These are phyloP conservation scores for Eutrigla gurnardus DNA, from an alignment of 2,797 vertebrate genomes.

Conservation along the genomic window DNA sequence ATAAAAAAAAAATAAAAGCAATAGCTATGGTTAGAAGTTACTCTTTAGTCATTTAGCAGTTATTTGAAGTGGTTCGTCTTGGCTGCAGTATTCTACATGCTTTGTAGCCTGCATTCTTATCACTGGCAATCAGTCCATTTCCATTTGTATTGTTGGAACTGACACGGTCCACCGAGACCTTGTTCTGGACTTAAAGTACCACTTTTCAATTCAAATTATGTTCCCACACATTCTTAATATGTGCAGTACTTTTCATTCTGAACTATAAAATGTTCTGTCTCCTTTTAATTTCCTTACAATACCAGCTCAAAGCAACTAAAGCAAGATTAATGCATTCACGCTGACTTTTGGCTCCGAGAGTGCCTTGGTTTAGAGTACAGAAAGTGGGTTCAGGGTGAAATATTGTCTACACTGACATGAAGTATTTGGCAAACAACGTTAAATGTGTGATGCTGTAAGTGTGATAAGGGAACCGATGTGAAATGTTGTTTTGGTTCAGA, in stretches of 20 bases:
- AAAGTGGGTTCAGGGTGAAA: constrained; percentile 2
- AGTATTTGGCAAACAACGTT: background rate
- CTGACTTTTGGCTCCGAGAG: background rate
- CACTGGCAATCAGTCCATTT: background rate
- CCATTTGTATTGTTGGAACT: constrained; percentile 3
- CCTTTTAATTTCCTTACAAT: background rate
- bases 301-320: background rate
- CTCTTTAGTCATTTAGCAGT: background rate
- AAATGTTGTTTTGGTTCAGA: background rate
- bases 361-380: background rate
- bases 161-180: constrained; percentile 16
- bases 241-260: background rate
- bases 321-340: background rate
- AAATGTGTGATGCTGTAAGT: background rate
- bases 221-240: constrained; percentile 36
- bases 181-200: background rate
- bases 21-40: background rate
- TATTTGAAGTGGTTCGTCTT: constrained; percentile 6
- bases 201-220: constrained; percentile 13
- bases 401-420: constrained; percentile 2
- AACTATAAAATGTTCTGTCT: background rate
- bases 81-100: background rate
- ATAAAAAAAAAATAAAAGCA: background rate
- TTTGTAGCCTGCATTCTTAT: constrained; percentile 22
- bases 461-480: background rate